Evolutionary conservation across 1,140 invertebrate genomes (phyloP), one percentile per base, ranked within the genome.

Genomic region (Teleogryllus occipitalis): DNA sequence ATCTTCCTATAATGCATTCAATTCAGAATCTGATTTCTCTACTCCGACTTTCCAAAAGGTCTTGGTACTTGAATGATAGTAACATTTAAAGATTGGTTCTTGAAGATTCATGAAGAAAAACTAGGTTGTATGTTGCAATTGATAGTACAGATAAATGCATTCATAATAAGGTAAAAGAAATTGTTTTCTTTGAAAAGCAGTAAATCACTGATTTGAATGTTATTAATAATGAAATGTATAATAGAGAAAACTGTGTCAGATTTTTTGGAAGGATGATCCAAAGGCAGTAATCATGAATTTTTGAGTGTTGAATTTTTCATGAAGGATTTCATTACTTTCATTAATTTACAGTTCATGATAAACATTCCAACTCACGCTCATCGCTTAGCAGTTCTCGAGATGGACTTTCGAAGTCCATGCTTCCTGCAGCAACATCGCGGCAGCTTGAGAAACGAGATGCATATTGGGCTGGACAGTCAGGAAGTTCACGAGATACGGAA

Each of bases 341-440:
- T 39, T 39, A 5, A 74, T 79, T 83, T 82, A 8, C 82, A 92
- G 90, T 89, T 87, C 91, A 92, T 85, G 90, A 90, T 85, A 93
- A 92, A 92, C 91, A 92, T 92, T 92, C 91, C 91, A 93, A 91
- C 89, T 91, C 91, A 85, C 89, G 91, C 54, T 74, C 78, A n/a
- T 78, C 80, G 72, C 80, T 80, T 47, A 81, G 80, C 74, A 83
- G 77, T 80, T 78, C 74, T n/a, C 54, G 81, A 77, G 80, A 81
- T 75, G 72, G 47, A 3, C 15, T 76, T 15, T 48, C 74, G 79
- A 82, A 81, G 73, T 76, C 75, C 46, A 65, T 65, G 54, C 54
- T 65, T 18, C 18, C 54, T 65, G 18, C 54, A 10, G 54, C 78
- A 7, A 73, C 80, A 21, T 65, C 79, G 47, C 76, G 81, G 21